Evolutionary conservation across 2,888 invertebrate species (phyloP), one percentile per base, ranked within the genome.

Genomic region (Augochlorella aurata): DNA sequence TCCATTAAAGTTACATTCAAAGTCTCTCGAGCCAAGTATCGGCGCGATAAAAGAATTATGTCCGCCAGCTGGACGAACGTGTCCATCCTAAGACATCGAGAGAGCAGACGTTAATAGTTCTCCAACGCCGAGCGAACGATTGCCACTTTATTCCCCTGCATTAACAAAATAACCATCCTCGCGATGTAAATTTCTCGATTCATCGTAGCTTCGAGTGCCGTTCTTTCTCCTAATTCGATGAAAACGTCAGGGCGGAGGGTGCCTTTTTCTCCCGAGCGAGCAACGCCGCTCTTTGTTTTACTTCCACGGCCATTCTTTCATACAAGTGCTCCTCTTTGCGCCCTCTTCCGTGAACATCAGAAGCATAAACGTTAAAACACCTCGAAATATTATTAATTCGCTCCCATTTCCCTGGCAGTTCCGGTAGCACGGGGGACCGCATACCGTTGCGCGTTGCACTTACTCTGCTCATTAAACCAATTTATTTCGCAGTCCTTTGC

Each of bases 371-470:
- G 77, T 68, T 77, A 63, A 76, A 76, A 72, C 72, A 47, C 68
- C 68, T 72, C 68, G 72, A 54, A 72, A 76, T 72, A 68, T 63
- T 63, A 77, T 72, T 72, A 79, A 79, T 76, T 76, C 49, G 4
- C 58, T n/a, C 14, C 50, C 66, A 61, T 76, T 70, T 68, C 47
- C 52, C 50, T 14, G 29, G n/a, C 71, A 24, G 24, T 61, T 21
- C 54, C 16, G 58, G 65, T 18, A 65, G 63, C 29, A 16, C 44
- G 0, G 10, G 24, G 29, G 29, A 21, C 29, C n/a, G 45, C 58
- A 38, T 18, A 7, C 21, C n/a, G n/a, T n/a, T 10, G n/a, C 24
- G 21, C 24, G 58, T 44, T 47, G 67, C 49, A 24, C 61, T 68
- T 54, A 50, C 50, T 58, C 21, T 66, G 44, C 74, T 58, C 77